Conservation (phyloP, 2,113 vertebrate species). For the Morone saxatilis region DNA sequence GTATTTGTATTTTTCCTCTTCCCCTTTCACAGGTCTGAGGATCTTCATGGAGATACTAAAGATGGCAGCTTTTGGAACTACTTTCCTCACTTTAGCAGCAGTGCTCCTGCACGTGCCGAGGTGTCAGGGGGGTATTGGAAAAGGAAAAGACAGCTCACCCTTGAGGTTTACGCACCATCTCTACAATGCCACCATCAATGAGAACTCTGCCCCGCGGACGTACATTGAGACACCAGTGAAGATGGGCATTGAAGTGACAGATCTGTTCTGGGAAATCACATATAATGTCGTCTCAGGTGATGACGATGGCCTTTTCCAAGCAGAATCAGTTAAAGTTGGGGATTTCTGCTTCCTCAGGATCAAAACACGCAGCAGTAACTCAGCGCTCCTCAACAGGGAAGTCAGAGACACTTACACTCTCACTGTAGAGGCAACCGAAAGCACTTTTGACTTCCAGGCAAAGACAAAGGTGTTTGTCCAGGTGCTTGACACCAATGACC, state of each 20-base stretch:
- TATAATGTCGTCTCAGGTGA: conserved; percentile 91
- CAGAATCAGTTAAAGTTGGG: conserved; percentile 87
- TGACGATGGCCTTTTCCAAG: conserved; percentile 88
- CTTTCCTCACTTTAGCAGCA: conserved; percentile 59
- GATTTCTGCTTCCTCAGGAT: conserved; percentile 96
- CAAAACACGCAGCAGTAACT: conserved; percentile 90
- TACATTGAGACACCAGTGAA: conserved; percentile 88
- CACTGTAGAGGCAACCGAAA: conserved; percentile 91
- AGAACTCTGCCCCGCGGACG: conserved; percentile 94
- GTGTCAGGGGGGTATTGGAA: conserved; percentile 77
- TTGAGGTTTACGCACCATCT: conserved; percentile 91
- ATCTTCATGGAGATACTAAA: conserved; percentile 64
- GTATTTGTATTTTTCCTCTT: not conserved
- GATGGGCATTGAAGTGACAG: conserved; percentile 90
- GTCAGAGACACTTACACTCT: conserved; percentile 91
- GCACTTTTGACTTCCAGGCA: conserved; percentile 81
- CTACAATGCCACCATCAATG: conserved; percentile 94
- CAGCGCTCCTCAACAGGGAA: conserved; percentile 92
- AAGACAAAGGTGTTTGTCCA: conserved; percentile 90
- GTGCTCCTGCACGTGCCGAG: conserved; percentile 77
- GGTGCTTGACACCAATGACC: conserved; percentile 94
- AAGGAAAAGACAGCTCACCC: conserved; percentile 83
- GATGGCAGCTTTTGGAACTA: conserved; percentile 72
- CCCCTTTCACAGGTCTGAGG: conserved; percentile 57
- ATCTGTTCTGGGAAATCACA: conserved; percentile 86